Base-by-base conservation (phyloP, 1,140 invertebrate genomes). In the Belonocnema kinseyi region DNA sequence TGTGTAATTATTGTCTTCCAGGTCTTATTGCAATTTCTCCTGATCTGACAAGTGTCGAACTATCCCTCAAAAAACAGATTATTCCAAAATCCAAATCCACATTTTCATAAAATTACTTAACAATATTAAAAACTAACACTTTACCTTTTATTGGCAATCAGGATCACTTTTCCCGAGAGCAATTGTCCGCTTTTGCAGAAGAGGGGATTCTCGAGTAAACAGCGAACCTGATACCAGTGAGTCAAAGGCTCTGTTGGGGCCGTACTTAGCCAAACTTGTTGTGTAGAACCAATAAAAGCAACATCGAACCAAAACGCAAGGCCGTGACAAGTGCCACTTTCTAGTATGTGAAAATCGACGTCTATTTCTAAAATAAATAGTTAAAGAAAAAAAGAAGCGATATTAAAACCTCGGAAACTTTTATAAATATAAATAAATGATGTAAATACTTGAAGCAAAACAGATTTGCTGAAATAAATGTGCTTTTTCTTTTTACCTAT, bases 231-330 rank as follows among this genome's bases (percentile, higher is more conserved):
- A 92, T 99, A 99, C 99, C 99, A 99, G 92, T 99, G 99, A 50
- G 99, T 99, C 3, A 99, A 92, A n/a, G 98, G 97, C 89, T 99
- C 98, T 17, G 98, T 99, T 0, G 99, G 99, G 10, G 98, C 95
- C 21, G 99, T 99, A n/a, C 98, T 99, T 6, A 99, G 91, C 98
- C 98, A 99, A 72, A 99, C 95, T 75, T 97, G 96, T 86, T 97
- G 95, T 78, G 94, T 95, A 74, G 95, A 95, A 40, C 99, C 99
- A 72, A 97, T 94, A 92, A 99, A 99, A 71, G 98, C 96, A n/a
- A 99, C 99, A 92, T 99, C 99, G 92, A 99, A 99, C 99, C 99
- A 99, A 92, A 99, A 99, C 19, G 99, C 99, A 76, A 99, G 92
- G 11, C 99, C 99, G 88, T 99, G 99, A 79, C 99, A 96, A 77